Evolutionary conservation across 2,113 vertebrate species (phyloP).

Genomic region (Cebus imitator): DNA sequence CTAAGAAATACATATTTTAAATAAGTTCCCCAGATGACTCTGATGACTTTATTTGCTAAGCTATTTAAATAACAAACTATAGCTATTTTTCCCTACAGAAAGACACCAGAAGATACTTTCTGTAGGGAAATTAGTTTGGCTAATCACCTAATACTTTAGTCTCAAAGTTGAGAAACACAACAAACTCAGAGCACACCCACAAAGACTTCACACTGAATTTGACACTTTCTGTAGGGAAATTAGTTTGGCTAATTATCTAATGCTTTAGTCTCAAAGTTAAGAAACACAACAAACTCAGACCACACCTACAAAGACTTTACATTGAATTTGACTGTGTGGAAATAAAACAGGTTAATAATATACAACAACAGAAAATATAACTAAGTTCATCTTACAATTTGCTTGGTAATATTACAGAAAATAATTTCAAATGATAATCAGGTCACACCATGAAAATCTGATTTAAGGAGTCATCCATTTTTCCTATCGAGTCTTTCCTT

Average conservation of each 20-base stretch:
- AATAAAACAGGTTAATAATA: conserved; percentile 41
- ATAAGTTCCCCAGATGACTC: conserved; percentile 29
- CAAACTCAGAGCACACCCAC: neutral
- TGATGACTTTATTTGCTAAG: conserved; percentile 40
- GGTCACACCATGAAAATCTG: conserved; percentile 30
- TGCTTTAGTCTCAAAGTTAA: conserved; percentile 18
- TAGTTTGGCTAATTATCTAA: conserved; percentile 4
- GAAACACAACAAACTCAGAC: conserved; percentile 9
- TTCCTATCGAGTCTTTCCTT: neutral
- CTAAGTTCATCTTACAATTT: conserved; percentile 11
- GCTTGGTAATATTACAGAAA: conserved; percentile 35
- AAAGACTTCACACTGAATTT: neutral
- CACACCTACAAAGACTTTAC: neutral
- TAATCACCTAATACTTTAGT: conserved; percentile 36
- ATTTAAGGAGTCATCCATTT: conserved; percentile 27
- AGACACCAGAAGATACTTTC: neutral
- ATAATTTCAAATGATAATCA: conserved; percentile 49
- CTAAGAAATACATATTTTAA: neutral
- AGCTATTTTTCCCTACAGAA: conserved; percentile 24
- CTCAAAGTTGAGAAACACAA: neutral
- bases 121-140: neutral
- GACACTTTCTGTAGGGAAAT: neutral
- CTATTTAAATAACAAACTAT: neutral
- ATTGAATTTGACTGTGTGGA: neutral
- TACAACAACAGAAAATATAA: neutral